These are phyloP conservation scores for Ceuthmochares aereus DNA, from an alignment of 2,113 vertebrate species.

Conservation along the genomic window DNA sequence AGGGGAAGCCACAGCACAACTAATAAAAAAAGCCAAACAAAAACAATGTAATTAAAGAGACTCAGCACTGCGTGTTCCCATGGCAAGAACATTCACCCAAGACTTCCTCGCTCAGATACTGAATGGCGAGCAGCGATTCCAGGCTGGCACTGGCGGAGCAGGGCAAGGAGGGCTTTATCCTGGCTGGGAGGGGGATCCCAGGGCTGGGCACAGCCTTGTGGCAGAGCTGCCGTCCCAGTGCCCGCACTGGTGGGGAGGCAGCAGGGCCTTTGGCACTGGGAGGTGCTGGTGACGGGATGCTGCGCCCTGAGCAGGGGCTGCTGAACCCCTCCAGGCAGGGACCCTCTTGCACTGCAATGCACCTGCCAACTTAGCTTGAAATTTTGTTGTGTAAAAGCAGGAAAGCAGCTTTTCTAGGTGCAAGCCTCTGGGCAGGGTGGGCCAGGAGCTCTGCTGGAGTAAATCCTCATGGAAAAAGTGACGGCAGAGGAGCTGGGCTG, in stretches of 20 bases:
- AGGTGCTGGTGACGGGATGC: not conserved
- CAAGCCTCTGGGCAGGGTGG: accelerated
- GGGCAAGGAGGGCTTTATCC: not conserved
- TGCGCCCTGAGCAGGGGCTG: not conserved
- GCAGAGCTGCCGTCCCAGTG: not conserved
- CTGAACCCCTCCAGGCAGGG: not conserved
- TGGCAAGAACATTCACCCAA: constrained; percentile 62
- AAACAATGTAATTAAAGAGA: constrained; percentile 75
- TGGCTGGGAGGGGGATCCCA: not conserved
- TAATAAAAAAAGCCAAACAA: constrained; percentile 71
- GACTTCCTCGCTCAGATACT: constrained; percentile 52
- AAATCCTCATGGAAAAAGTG: not conserved
- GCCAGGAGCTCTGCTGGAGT: not conserved
- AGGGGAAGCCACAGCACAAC: constrained; percentile 64
- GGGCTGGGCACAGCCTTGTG: not conserved
- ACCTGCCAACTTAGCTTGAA: not conserved
- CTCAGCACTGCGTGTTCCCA: constrained; percentile 74
- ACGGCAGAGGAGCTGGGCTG: not conserved
- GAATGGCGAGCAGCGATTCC: constrained; percentile 45
- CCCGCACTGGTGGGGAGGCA: not conserved
- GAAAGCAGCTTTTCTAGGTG: not conserved
- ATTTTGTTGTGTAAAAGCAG: not conserved
- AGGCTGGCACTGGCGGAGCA: not conserved
- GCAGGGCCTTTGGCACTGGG: not conserved
- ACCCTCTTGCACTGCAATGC: not conserved